These are phyloP conservation scores for Telmatochromis sp. DNA, from an alignment of 2,113 vertebrate genomes.

Conservation along the genomic window DNA sequence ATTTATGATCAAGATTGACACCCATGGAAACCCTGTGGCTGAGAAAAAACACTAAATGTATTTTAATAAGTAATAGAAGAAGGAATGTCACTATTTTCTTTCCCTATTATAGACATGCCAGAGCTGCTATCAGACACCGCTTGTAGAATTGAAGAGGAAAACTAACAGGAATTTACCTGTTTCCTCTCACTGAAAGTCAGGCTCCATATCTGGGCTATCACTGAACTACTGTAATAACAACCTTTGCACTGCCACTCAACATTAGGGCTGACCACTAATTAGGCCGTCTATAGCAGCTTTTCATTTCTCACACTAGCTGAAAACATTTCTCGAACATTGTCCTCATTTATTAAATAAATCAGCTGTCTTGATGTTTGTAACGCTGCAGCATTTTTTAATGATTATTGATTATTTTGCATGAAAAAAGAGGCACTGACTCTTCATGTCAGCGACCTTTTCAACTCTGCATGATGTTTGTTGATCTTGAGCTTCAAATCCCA, in stretches of 20 bases:
- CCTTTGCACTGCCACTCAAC: conserved; percentile 44
- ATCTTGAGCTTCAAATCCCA: conserved; percentile 7
- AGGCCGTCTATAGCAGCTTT: conserved; percentile 37
- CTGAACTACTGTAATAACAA: conserved; percentile 30
- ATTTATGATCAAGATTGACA: conserved; percentile 60
- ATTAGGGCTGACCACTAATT: conserved; percentile 55
- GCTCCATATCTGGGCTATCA: conserved; percentile 7
- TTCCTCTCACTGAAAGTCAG: conserved; percentile 32
- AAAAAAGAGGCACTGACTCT: background rate
- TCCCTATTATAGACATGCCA: conserved; percentile 26
- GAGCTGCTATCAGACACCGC: conserved; percentile 24
- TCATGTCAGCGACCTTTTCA: conserved; percentile 9
- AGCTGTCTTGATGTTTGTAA: background rate
- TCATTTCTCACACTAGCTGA: conserved; percentile 49
- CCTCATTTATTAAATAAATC: background rate
- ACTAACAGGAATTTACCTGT: conserved; percentile 46
- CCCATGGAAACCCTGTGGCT: conserved; percentile 18
- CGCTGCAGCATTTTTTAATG: background rate
- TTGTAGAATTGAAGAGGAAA: conserved; percentile 39
- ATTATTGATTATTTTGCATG: background rate
- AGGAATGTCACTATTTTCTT: conserved; percentile 50
- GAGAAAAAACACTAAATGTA: conserved; percentile 50
- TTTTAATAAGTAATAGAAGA: conserved; percentile 56
- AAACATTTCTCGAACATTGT: conserved; percentile 4
- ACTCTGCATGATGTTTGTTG: conserved; percentile 9